Evolutionary conservation across 2,888 invertebrate species (phyloP).

Genomic region (Argyra leucocephala): DNA sequence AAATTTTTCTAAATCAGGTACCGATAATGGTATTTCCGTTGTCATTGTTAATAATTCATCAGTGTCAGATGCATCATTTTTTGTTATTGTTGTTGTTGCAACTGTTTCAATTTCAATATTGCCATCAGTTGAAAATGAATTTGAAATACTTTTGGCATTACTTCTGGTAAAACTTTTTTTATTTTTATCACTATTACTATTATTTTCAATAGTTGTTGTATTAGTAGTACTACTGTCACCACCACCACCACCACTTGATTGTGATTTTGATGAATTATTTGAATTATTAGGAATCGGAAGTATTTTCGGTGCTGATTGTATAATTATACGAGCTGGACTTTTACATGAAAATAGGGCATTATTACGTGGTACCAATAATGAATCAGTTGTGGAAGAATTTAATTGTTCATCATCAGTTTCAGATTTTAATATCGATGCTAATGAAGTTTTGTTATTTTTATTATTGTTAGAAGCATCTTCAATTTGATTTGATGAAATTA

Average conservation of each 20-base stretch:
- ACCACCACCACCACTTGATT: not conserved
- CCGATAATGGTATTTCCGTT: conserved; percentile 28
- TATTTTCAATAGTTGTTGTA: not conserved
- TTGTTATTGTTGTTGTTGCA: conserved; percentile 16
- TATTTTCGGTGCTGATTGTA: conserved; percentile 23
- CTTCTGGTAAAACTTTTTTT: not conserved
- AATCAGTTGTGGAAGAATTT: not conserved
- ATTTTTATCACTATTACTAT: not conserved
- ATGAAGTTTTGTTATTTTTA: not conserved
- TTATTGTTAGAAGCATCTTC: not conserved
- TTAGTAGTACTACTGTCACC: not conserved
- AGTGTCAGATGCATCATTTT: conserved; percentile 15
- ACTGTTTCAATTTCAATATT: conserved; percentile 19
- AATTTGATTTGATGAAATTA: not conserved
- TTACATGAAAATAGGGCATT: conserved; percentile 30
- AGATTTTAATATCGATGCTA: not conserved
- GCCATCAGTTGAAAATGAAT: conserved; percentile 11
- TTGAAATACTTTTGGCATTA: not conserved
- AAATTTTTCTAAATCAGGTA: conserved; percentile 37
- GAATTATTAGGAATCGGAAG: conserved; percentile 26
- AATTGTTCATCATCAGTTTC: not conserved
- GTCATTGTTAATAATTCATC: conserved; percentile 21
- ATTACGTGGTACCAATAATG: conserved; percentile 42
- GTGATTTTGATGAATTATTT: conserved; percentile 23
- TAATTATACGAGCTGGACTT: conserved; percentile 27